Evolutionary conservation across 2,113 vertebrate species (phyloP), one percentile per base, ranked within the genome.

Genomic region (Monopterus albus): DNA sequence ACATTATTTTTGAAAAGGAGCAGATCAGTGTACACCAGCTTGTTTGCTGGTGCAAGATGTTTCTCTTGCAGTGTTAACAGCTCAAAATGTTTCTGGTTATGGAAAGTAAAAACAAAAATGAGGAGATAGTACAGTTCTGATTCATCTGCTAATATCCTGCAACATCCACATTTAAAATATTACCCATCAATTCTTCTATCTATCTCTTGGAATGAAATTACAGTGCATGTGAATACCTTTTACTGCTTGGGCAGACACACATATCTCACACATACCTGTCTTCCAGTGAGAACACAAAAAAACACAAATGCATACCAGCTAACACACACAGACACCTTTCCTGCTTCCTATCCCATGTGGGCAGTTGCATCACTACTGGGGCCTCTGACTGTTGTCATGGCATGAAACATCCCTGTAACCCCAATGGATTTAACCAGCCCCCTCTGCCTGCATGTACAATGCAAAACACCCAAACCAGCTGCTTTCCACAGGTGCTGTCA

Each of bases 401-500:
- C 71, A 74, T 72, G 81, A 71, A 88, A 86, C 87, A 82, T 86
- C 76, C 63, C 73, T 51, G 75, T 78, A 79, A 63, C 74, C 81
- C 72, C 79, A 18, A 51, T 9, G 76, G 78, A 67, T 77, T 79
- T 76, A 40, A 47, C 43, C 56, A 18, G 25, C 81, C 72, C 31
- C 61, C 45, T 45, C 66, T 31, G 59, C 51, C 64, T 72, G 55
- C 45, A 1, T 38, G 33, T 57, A 43, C 17, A 14, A 75, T 63
- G 69, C 68, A 74, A 67, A 74, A 76, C 78, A 38, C 82, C 70
- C 86, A 46, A 59, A 65, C 79, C 85, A 87, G 82, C 72, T 86
- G 87, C 81, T 58, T 83, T 79, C 83, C 79, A 79, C 87, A 87
- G 85, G 86, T 90, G 86, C 40, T 83, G 77, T 66, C 49, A 71